Conservation (phyloP, 2,113 vertebrate genomes). For the Pelusios castaneus region DNA sequence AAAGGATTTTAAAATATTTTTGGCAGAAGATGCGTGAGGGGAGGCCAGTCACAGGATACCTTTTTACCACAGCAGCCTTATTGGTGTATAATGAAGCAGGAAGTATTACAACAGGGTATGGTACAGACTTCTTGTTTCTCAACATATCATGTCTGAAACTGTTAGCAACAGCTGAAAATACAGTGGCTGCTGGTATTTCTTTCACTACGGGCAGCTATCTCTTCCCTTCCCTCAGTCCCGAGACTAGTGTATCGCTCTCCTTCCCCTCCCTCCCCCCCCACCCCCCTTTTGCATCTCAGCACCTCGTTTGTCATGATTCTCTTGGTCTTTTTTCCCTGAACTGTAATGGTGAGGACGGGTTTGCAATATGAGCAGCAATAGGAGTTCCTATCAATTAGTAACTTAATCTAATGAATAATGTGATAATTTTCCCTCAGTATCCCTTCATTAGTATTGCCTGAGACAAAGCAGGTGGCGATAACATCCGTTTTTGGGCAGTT, state of each 20-base stretch:
- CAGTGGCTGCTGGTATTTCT: background rate
- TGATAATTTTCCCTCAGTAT: background rate
- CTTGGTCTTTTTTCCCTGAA: background rate
- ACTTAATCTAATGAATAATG: background rate
- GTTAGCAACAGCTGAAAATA: background rate
- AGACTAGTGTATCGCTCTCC: too few relatives aligned
- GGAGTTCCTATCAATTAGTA: background rate
- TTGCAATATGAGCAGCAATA: background rate
- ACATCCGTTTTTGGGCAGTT: fast-evolving
- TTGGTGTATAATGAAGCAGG: background rate
- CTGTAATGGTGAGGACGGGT: background rate
- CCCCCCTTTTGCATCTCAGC: background rate
- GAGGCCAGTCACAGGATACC: background rate
- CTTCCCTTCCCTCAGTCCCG: too few relatives aligned
- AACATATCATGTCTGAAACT: background rate
- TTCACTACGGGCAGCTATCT: fast-evolving
- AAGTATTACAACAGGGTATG: background rate
- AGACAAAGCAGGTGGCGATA: background rate
- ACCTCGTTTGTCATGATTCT: background rate
- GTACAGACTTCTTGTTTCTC: background rate
- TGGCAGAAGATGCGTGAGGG: background rate
- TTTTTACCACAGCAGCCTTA: background rate
- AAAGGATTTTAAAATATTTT: background rate
- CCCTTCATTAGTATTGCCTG: background rate
- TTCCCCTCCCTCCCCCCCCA: too few relatives aligned